Evolutionary conservation across 2,888 invertebrate species (phyloP).

Genomic region (Horisme vitalbata): DNA sequence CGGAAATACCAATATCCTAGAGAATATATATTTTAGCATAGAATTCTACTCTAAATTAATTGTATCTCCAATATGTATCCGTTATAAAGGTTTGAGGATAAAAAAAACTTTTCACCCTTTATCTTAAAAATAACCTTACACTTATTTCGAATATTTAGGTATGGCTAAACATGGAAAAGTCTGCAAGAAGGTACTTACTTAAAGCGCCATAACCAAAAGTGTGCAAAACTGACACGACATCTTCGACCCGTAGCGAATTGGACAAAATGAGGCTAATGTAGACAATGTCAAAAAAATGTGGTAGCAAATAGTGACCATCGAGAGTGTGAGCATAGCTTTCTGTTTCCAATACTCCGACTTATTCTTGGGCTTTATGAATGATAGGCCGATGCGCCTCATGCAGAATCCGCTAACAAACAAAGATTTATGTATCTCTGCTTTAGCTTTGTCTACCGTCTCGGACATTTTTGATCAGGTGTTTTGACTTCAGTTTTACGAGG

Average conservation of each 20-base stretch:
- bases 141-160: no score
- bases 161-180: conserved; percentile 32
- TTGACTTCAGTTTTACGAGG: neutral
- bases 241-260: conserved; percentile 70
- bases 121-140: no score
- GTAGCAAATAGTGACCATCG: conserved; percentile 61
- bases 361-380: conserved; percentile 52
- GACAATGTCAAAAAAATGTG: conserved; percentile 70
- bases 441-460: conserved; percentile 52
- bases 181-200: conserved; percentile 57
- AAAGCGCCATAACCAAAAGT: conserved; percentile 73
- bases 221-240: conserved; percentile 74
- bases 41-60: no score
- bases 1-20: no score
- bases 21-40: no score
- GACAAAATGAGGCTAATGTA: conserved; percentile 66
- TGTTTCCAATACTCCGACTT: conserved; percentile 47
- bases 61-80: no score
- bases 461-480: conserved; percentile 45
- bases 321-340: conserved; percentile 55
- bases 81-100: no score
- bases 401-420: conserved; percentile 58
- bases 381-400: conserved; percentile 65
- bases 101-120: no score
- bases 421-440: conserved; percentile 63